Conservation (phyloP, 1,140 invertebrate genomes). For the Drosophila nasuta region DNA sequence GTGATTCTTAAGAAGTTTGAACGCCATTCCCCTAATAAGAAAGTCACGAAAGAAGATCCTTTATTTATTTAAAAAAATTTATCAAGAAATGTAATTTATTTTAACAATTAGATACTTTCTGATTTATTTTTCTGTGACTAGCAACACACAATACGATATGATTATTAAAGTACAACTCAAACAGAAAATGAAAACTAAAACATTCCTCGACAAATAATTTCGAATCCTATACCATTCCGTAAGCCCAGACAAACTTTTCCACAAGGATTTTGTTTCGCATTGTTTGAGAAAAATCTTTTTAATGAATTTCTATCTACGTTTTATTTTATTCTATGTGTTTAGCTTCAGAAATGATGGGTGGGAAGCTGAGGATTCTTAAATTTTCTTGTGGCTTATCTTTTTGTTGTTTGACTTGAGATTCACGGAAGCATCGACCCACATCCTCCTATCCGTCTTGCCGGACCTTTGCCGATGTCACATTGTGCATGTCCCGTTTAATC, state of each 20-base stretch:
- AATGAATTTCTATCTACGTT: slow-evolving; percentile 64
- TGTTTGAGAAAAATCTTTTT: slow-evolving; percentile 59
- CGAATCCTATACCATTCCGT: neutral
- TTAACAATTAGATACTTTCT: too few species aligned
- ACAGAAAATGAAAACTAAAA: slow-evolving; percentile 67
- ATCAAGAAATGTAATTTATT: too few species aligned
- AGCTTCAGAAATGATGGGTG: neutral
- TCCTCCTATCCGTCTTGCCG: slow-evolving; percentile 16
- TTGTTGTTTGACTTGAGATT: slow-evolving; percentile 70
- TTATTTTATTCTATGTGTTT: slow-evolving; percentile 46
- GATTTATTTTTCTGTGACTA: too few species aligned
- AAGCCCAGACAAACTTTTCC: slow-evolving; percentile 31
- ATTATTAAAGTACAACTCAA: slow-evolving; percentile 55
- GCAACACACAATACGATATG: too few species aligned
- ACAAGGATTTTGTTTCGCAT: slow-evolving; percentile 57
- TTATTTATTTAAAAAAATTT: too few species aligned
- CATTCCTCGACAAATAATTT: slow-evolving; percentile 1
- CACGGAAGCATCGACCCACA: slow-evolving; percentile 24
- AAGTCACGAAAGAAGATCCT: too few species aligned
- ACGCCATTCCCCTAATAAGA: too few species aligned
- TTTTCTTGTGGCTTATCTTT: slow-evolving; percentile 75
- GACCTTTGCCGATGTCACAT: slow-evolving; percentile 61
- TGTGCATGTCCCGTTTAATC: slow-evolving; percentile 54
- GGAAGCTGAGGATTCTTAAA: slow-evolving; percentile 51
- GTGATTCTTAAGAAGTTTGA: too few species aligned